phyloP scores from a whole-genome alignment of 2,888 invertebrate species.

The Meliscaeva auricollis region DNA sequence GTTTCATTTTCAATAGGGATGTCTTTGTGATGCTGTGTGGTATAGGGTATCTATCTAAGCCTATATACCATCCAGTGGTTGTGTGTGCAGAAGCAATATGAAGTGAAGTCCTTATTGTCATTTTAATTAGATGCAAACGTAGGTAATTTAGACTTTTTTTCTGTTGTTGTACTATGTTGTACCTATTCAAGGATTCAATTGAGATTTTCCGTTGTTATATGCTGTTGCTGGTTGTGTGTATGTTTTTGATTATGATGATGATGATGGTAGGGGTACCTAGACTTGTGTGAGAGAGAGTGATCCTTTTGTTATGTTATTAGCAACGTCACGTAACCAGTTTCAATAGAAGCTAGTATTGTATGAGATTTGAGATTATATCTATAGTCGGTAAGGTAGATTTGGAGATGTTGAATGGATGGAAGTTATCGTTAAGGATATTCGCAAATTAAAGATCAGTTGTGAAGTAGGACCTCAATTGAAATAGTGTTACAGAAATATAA shows the following conservation, averaged over 20 bases:
- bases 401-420: background rate
- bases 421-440: constrained; percentile 53
- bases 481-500: constrained; percentile 35
- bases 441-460: constrained; percentile 66
- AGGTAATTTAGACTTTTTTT: constrained; percentile 66
- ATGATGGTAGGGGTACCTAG: constrained; percentile 14
- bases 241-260: constrained; percentile 25
- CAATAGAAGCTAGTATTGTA: constrained; percentile 10
- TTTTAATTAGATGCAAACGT: constrained; percentile 74
- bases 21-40: constrained; percentile 28
- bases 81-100: background rate
- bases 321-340: constrained; percentile 56
- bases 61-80: background rate
- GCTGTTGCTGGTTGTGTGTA: background rate
- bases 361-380: constrained; percentile 29
- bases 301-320: constrained; percentile 68
- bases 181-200: constrained; percentile 68
- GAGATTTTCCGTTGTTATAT: constrained; percentile 41
- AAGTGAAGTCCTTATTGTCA: constrained; percentile 65
- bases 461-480: constrained; percentile 34
- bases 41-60: background rate
- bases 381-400: constrained; percentile 58
- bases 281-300: constrained; percentile 46
- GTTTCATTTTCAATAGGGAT: constrained; percentile 72
- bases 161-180: constrained; percentile 1